A percentile compares a stretch with the other conserved stretches of the same genome.
phyloP scores from a whole-genome alignment of 2,888 invertebrate genomes.

The Globia sparganii region DNA sequence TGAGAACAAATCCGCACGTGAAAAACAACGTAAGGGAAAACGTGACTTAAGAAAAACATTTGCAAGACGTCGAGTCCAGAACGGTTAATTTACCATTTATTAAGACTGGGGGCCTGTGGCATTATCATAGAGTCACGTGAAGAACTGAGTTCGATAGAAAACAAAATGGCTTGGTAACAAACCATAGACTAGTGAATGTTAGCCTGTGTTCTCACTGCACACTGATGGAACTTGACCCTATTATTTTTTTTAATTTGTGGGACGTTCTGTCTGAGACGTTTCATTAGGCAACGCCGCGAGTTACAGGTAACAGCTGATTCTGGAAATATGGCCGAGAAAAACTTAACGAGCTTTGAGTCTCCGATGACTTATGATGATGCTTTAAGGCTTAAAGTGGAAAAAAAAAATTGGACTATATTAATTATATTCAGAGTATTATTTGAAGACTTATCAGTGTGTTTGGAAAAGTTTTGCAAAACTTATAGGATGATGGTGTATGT shows the following conservation, averaged over 20 bases:
- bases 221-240: conserved; percentile 35
- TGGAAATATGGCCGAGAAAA: conserved; percentile 3
- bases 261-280: background rate
- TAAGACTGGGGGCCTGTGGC: conserved; percentile 18
- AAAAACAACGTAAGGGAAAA: conserved; percentile 42
- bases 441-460: background rate
- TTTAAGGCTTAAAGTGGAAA: background rate
- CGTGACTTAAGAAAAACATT: conserved; percentile 51
- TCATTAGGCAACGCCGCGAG: background rate
- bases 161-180: conserved; percentile 49
- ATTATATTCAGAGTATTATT: background rate
- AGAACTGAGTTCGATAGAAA: conserved; percentile 49
- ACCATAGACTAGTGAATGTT: conserved; percentile 17
- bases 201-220: conserved; percentile 42
- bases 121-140: conserved; percentile 72
- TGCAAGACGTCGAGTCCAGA: conserved; percentile 21
- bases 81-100: conserved; percentile 48
- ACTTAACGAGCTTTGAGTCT: background rate
- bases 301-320: conserved; percentile 5
- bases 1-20: conserved; percentile 8
- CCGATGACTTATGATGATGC: background rate
- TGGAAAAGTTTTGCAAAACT: background rate
- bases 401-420: background rate
- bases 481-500: background rate
- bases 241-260: conserved; percentile 24